phyloP scores from a whole-genome alignment of 2,797 vertebrate species.

The Sebastes kiyomatsui region DNA sequence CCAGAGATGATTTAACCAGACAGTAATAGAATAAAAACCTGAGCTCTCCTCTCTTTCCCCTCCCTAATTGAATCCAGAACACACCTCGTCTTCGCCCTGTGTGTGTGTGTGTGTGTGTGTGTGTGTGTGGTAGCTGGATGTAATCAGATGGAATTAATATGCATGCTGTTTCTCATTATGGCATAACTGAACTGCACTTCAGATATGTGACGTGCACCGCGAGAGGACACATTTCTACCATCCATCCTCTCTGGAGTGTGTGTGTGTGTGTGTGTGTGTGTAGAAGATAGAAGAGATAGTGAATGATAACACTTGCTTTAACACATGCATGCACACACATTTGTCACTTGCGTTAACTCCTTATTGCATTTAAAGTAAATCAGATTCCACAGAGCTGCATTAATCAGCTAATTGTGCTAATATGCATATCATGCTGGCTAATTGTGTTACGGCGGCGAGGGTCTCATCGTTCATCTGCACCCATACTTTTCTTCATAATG shows the following conservation, averaged over 20 bases:
- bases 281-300: neutral
- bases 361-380: constrained; percentile 43
- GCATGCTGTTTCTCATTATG: constrained; percentile 83
- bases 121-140: constrained; percentile 59
- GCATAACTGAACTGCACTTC: constrained; percentile 76
- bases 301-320: constrained; percentile 18
- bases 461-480: constrained; percentile 25
- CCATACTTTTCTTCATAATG: neutral
- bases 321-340: constrained; percentile 12
- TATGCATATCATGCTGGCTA: constrained; percentile 33
- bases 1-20: constrained; percentile 44
- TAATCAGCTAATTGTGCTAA: constrained; percentile 51
- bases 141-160: constrained; percentile 84
- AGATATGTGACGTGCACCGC: constrained; percentile 56
- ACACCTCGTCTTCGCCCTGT: constrained; percentile 58
- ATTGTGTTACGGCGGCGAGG: constrained; percentile 20
- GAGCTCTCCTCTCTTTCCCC: constrained; percentile 34
- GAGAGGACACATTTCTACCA: constrained; percentile 51
- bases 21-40: constrained; percentile 66
- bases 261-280: constrained; percentile 16
- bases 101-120: constrained; percentile 22
- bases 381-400: constrained; percentile 32
- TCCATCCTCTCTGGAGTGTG: constrained; percentile 22
- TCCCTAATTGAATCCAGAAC: constrained; percentile 72
- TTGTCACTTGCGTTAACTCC: constrained; percentile 30